Percentiles rank a stretch among this genome's conserved stretches.
Conservation (phyloP, 2,797 vertebrate species). For the Melanotaenia trifasciata region DNA sequence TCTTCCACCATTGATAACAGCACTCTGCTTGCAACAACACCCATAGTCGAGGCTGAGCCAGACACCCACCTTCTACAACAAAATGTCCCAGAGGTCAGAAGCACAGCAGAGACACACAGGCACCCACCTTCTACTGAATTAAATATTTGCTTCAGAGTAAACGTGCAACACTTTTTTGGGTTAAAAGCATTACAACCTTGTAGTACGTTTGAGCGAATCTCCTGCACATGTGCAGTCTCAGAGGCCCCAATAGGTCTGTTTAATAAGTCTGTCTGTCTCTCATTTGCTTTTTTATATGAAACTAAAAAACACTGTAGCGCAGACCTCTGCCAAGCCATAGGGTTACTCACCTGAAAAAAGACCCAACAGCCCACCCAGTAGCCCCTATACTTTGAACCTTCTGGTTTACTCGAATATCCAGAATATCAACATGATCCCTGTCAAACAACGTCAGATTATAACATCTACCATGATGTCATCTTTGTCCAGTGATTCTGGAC, state of each 20-base stretch:
- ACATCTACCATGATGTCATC: too few species aligned
- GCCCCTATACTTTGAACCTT: too few species aligned
- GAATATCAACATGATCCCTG: too few species aligned
- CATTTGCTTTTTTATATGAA: background rate
- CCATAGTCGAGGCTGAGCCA: conserved; percentile 52
- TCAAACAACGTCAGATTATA: too few species aligned
- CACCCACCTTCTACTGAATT: background rate
- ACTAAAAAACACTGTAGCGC: too few species aligned
- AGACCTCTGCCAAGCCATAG: too few species aligned
- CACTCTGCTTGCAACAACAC: conserved; percentile 54
- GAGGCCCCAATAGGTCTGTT: background rate
- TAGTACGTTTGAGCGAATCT: background rate
- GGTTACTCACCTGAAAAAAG: too few species aligned
- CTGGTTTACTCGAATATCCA: too few species aligned
- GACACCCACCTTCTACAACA: conserved; percentile 78
- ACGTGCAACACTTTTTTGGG: background rate
- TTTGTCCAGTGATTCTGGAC: too few species aligned
- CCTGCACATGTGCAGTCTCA: background rate
- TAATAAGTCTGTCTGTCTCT: background rate
- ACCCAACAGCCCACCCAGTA: too few species aligned
- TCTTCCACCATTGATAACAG: conserved; percentile 55
- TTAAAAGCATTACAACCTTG: conserved; percentile 1
- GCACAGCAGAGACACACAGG: background rate
- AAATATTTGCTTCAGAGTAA: background rate
- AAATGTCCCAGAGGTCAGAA: conserved; percentile 81